Conservation (phyloP, 2,797 vertebrate genomes). For the Kryptopterus vitreolus region DNA sequence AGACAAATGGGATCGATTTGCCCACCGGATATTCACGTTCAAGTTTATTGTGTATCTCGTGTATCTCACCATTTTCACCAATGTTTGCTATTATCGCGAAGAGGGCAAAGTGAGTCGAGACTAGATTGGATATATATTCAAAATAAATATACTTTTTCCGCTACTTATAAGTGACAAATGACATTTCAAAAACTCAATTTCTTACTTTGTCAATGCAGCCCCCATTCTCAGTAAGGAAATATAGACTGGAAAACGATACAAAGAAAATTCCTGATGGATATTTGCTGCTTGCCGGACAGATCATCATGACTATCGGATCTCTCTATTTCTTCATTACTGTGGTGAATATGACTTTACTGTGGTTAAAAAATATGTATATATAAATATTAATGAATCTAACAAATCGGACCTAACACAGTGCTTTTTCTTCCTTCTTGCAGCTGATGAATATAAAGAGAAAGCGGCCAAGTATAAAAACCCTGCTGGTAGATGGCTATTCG, state of each 20-base stretch:
- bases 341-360: constrained; percentile 72
- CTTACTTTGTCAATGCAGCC: constrained; percentile 46
- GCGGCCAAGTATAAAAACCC: constrained; percentile 76
- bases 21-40: constrained; percentile 82
- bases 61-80: constrained; percentile 85
- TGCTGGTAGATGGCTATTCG: constrained; percentile 88
- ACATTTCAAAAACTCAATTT: neutral
- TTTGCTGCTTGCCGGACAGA: constrained; percentile 74
- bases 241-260: neutral
- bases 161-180: neutral
- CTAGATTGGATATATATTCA: neutral
- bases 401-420: neutral
- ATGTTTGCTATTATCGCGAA: constrained; percentile 80
- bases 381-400: neutral
- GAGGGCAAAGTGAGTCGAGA: constrained; percentile 63
- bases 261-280: neutral
- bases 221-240: neutral
- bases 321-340: constrained; percentile 85
- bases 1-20: constrained; percentile 90
- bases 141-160: neutral
- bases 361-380: constrained; percentile 2
- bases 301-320: constrained; percentile 77
- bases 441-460: constrained; percentile 83
- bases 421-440: constrained; percentile 62
- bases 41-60: constrained; percentile 84